Percentiles rank a stretch among this genome's conserved stretches.
Conservation (phyloP, 2,113 vertebrate genomes). For the Hucho hucho region DNA sequence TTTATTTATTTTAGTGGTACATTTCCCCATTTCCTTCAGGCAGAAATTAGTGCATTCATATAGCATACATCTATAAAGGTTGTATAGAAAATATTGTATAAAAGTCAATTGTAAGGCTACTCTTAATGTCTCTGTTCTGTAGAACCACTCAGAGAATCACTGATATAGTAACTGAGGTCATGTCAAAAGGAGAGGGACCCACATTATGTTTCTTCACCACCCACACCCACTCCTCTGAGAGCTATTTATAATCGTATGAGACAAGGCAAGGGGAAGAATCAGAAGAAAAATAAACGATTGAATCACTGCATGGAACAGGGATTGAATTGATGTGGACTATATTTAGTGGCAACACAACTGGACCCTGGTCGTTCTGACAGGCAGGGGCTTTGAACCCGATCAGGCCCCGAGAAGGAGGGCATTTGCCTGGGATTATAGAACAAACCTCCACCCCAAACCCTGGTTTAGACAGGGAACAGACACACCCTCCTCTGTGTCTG, state of each 20-base stretch:
- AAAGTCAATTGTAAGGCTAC: not conserved
- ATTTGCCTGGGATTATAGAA: conserved; percentile 70
- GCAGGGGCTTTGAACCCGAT: conserved; percentile 68
- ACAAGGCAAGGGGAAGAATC: conserved; percentile 35
- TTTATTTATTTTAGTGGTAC: not conserved
- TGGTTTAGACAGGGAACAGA: conserved; percentile 54
- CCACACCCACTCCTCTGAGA: conserved; percentile 12
- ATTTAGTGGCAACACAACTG: conserved; percentile 70
- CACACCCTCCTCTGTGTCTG: conserved; percentile 64
- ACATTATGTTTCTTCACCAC: conserved; percentile 26
- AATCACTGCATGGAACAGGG: conserved; percentile 51
- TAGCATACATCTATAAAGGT: not conserved
- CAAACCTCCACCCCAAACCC: conserved; percentile 45
- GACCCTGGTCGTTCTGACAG: conserved; percentile 58
- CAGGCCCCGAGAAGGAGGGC: conserved; percentile 62
- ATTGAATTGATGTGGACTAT: conserved; percentile 66
- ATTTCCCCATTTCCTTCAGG: not conserved
- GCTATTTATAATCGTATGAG: conserved; percentile 46
- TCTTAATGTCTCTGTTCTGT: not conserved
- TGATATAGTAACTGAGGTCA: conserved; percentile 19
- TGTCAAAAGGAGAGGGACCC: conserved; percentile 21
- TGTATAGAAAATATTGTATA: not conserved
- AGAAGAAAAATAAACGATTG: conserved; percentile 55
- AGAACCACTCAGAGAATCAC: not conserved
- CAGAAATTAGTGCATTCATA: not conserved